Conservation (phyloP, 2,888 invertebrate genomes). For the Pediacus dermestoides region DNA sequence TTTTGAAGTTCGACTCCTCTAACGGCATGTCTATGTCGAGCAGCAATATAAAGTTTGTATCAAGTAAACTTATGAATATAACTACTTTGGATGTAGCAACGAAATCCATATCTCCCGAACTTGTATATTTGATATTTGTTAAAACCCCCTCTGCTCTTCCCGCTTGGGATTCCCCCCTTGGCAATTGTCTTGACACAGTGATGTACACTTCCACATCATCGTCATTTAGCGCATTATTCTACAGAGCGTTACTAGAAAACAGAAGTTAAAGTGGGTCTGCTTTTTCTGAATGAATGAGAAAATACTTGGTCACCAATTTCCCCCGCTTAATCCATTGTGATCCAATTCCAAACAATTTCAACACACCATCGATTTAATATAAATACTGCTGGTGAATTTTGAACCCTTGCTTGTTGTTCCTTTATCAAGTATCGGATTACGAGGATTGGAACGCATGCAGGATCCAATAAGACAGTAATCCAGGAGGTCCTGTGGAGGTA, state of each 20-base stretch:
- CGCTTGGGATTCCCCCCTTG: constrained; percentile 21
- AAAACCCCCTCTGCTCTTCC: constrained; percentile 29
- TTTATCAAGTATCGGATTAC: constrained; percentile 45
- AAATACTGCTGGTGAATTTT: too few species aligned
- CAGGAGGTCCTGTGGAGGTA: constrained; percentile 40
- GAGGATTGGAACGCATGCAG: constrained; percentile 38
- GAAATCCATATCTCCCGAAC: constrained; percentile 45
- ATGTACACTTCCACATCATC: constrained; percentile 1
- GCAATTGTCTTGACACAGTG: constrained; percentile 7
- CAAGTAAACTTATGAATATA: constrained; percentile 45
- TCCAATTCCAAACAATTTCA: too few species aligned
- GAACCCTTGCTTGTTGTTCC: constrained; percentile 21
- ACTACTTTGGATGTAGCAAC: constrained; percentile 37
- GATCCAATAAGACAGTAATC: constrained; percentile 50
- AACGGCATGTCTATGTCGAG: constrained; percentile 9
- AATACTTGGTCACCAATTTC: too few species aligned
- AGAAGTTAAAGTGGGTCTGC: too few species aligned
- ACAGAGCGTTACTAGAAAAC: too few species aligned
- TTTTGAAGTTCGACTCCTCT: constrained; percentile 31
- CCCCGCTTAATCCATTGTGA: too few species aligned
- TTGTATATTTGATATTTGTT: constrained; percentile 45
- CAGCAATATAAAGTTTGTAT: constrained; percentile 46
- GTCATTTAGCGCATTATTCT: too few species aligned
- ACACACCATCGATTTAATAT: too few species aligned
- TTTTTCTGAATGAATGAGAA: too few species aligned